Evolutionary conservation across 2,888 invertebrate species (phyloP), one percentile per base, ranked within the genome.

Genomic region (Drosophila multiciliata): DNA sequence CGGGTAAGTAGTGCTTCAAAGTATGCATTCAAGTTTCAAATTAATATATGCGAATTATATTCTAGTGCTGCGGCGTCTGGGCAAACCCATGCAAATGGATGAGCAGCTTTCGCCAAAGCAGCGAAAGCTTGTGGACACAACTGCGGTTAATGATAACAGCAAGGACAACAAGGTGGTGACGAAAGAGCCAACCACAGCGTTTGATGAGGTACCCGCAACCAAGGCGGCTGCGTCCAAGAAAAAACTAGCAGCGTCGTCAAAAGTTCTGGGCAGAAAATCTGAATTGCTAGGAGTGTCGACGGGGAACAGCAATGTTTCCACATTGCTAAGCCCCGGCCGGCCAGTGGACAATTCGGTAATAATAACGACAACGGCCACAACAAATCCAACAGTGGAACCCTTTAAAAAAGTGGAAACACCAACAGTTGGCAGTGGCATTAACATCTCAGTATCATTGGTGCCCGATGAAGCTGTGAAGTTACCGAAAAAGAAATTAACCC

Each of bases 381-480:
- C 42, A 12, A 38, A 8, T 35, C 29, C 49, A 8, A 38, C 20
- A 12, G 54, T 17, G 29, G 59, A 75, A 23, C 49, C 66, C 2
- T 64, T 58, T 1, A 64, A 67, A 15, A 54, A 48, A 26, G 20
- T 38, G 29, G 66, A 75, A 33, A 20, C 55, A 15, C 12, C 50
- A 9, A 11, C 67, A n/a, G 1, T 53, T 7, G 15, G 35, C 0
- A 59, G 23, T 60, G 76, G 71, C 6, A 80, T 78, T 8, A 78
- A 78, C 49, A 78, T 78, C 1, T 78, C 78, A 4, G 80, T 78
- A 9, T 78, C 76, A n/a, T 15, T 71, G 52, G 29, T 75, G 23
- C 12, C 75, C 6, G 75, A 75, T 7, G 20, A 9, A 20, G 4
- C 23, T 20, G 42, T n/a, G 45, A 2, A 20, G 8, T 11, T 50